Conservation (phyloP, 2,888 invertebrate genomes). For the Bibio marci region DNA sequence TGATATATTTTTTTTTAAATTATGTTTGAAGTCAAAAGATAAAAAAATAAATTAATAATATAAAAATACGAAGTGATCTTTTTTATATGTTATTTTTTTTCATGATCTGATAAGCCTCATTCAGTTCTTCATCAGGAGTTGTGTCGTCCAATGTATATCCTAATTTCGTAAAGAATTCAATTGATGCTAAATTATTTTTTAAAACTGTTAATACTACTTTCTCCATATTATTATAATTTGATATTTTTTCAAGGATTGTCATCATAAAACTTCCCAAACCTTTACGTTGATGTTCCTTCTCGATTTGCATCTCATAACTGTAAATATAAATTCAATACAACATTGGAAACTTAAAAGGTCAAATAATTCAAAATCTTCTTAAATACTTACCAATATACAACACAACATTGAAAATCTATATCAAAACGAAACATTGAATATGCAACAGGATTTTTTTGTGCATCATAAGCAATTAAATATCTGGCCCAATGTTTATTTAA, state of each 20-base stretch:
- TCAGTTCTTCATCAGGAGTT: conserved; percentile 45
- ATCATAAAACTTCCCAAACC: conserved; percentile 69
- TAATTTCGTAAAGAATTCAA: conserved; percentile 48
- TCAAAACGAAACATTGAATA: conserved; percentile 62
- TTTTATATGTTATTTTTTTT: too few species aligned
- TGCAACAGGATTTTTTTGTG: conserved; percentile 36
- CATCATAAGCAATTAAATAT: conserved; percentile 37
- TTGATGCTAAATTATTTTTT: conserved; percentile 48
- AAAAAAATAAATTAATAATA: too few species aligned
- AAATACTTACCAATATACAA: conserved; percentile 48
- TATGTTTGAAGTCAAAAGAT: conserved; percentile 7
- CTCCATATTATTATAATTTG: conserved; percentile 48
- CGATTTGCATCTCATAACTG: conserved; percentile 77
- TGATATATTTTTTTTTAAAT: background rate
- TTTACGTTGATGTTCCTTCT: conserved; percentile 42
- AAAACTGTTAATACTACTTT: conserved; percentile 64
- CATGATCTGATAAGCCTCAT: too few species aligned
- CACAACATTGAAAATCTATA: conserved; percentile 44
- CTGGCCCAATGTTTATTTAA: conserved; percentile 45
- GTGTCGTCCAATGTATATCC: conserved; percentile 51
- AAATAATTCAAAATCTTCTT: background rate
- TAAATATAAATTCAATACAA: background rate
- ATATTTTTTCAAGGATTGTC: conserved; percentile 53
- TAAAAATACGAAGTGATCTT: too few species aligned
- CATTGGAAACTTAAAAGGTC: background rate